Base-by-base conservation (phyloP, 53 echinoderm and acorn worm genomes). In the Temnopleurus reevesii region DNA sequence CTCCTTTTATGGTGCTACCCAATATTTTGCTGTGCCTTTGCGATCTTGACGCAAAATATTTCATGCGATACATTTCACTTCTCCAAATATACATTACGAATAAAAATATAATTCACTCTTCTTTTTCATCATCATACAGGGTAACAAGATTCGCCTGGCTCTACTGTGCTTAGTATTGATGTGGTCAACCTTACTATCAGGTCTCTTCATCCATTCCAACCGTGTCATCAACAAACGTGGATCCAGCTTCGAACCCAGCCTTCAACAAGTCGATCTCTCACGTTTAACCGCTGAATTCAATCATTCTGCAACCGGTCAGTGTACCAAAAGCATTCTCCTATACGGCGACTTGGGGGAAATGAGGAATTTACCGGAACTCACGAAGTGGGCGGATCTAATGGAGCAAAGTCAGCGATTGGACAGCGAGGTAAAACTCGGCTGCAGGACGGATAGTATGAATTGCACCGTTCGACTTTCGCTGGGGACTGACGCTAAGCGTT, bases 311-410 rank as follows among this genome's bases (percentile, higher is more conserved):
- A 55, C 12, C 21, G 83, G 35, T 8, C 54, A 19, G 34, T 94
- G 94, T 28, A 15, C 57, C 33, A 92, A 90, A 41, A 66, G 79
- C 18, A 59, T 94, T 30, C 92, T 83, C 53, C 90, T 92, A 1
- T 94, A 41, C 54, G 94, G 94, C 8, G 87, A 92, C 45, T 24
- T 92, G 41, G 49, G 60, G 30, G 92, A 90, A n/a, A 90, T 94
- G 90, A 58, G 58, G 81, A 25, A n/a, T 12, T 90, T 87, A 90
- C 90, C 92, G 8, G 92, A 94, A 15, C 87, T 94, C 30, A 58
- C 90, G 18, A 77, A 58, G 6, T 83, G 59, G 35, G 59, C 77
- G 12, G 89, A 83, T 33, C 55, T 92, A 7, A 59, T 85, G 45
- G 77, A 46, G 54, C 28, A 15, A 24, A 90, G 92, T 44, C 83